A percentile compares a stretch with the other conserved stretches of the same genome.
Conservation (phyloP, 1,140 invertebrate genomes). For the Holcopasites calliopsidis region DNA sequence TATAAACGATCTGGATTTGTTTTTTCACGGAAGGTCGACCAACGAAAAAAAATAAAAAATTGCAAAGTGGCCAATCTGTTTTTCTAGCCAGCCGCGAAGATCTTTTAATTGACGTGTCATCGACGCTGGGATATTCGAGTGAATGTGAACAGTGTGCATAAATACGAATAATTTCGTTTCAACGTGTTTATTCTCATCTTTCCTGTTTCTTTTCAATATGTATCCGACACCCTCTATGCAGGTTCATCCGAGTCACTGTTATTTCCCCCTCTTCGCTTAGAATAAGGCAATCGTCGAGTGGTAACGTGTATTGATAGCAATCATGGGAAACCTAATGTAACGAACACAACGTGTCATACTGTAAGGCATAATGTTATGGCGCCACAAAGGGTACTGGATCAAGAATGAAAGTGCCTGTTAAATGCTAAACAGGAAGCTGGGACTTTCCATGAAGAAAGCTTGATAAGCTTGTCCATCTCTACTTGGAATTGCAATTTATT, state of each 20-base stretch:
- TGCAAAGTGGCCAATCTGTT: too few relatives aligned
- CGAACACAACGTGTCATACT: not conserved
- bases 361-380: not conserved
- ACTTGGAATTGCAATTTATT: too few relatives aligned
- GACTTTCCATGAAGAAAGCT: not conserved
- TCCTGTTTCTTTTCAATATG: not conserved
- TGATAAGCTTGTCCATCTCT: too few relatives aligned
- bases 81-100: too few relatives aligned
- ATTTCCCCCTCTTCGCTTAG: not conserved
- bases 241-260: not conserved
- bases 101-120: not conserved
- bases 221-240: not conserved
- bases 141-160: not conserved
- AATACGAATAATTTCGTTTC: slow-evolving; percentile 1
- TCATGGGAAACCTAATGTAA: not conserved
- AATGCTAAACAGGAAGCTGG: slow-evolving; percentile 4
- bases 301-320: not conserved
- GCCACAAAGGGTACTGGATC: slow-evolving; percentile 2
- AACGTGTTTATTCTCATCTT: not conserved
- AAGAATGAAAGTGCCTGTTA: not conserved
- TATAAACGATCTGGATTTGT: slow-evolving; percentile 19
- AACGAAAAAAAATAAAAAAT: not conserved
- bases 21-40: not conserved
- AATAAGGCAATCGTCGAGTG: not conserved
- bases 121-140: not conserved